phyloP scores from a whole-genome alignment of 2,113 vertebrate genomes.

The Sialia sialis region DNA sequence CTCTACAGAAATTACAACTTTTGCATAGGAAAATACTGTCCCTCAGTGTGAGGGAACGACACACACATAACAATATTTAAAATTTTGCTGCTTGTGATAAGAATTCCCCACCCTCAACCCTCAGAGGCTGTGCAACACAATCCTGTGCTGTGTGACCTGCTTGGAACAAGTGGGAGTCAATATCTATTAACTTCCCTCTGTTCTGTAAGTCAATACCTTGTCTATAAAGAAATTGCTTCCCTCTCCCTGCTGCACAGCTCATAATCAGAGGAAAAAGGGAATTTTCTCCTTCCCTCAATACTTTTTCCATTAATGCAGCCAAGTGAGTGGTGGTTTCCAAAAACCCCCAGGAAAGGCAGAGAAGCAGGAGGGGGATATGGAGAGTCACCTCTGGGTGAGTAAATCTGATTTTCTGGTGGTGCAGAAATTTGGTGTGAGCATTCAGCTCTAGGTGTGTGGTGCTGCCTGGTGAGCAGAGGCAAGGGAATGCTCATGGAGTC shows the following conservation, averaged over 20 bases:
- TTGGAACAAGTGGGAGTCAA: neutral
- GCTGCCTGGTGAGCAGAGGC: accelerated
- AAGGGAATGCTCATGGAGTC: accelerated
- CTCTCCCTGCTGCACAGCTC: neutral
- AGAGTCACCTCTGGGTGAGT: neutral
- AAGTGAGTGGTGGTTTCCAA: neutral
- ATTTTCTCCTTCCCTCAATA: neutral
- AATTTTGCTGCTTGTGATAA: neutral
- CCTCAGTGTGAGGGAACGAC: neutral
- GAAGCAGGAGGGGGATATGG: accelerated
- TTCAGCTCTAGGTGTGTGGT: neutral
- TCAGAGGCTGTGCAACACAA: neutral
- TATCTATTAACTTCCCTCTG: slow-evolving; percentile 14
- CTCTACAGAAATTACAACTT: neutral
- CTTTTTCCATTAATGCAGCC: neutral
- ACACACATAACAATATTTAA: neutral
- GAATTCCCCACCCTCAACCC: neutral
- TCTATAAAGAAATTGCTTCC: neutral
- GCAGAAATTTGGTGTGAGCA: neutral
- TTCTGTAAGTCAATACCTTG: neutral
- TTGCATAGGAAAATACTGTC: neutral
- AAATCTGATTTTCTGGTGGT: neutral
- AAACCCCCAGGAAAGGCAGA: neutral
- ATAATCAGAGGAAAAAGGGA: neutral
- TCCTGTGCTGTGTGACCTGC: neutral